phyloP scores from a whole-genome alignment of 2,797 vertebrate species.

The Cetoscarus ocellatus region DNA sequence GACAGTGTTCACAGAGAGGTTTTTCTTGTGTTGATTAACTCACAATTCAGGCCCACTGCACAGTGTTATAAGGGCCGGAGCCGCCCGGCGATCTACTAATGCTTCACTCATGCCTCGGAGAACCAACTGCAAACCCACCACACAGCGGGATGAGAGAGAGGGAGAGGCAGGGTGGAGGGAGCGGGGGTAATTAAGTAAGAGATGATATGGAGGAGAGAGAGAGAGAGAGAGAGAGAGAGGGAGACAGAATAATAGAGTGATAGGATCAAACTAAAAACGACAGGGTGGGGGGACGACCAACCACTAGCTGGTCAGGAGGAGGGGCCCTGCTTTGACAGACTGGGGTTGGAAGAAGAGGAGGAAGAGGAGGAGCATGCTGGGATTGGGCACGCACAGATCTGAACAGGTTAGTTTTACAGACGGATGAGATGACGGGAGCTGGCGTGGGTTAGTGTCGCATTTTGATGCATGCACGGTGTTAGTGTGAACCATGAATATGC shows the following conservation, averaged over 20 bases:
- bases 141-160: conserved; percentile 79
- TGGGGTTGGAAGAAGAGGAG: conserved; percentile 32
- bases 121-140: conserved; percentile 97
- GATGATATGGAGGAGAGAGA: conserved; percentile 44
- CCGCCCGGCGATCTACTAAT: conserved; percentile 99
- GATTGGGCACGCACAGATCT: conserved; percentile 46
- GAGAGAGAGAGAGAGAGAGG: conserved; percentile 1
- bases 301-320: conserved; percentile 58
- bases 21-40: conserved; percentile 84
- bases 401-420: conserved; percentile 42
- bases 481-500: conserved; percentile 57
- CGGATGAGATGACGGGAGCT: conserved; percentile 61
- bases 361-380: conserved; percentile 73
- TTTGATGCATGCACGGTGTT: conserved; percentile 69
- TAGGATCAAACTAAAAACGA: conserved; percentile 46
- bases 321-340: conserved; percentile 79
- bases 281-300: conserved; percentile 46
- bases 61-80: conserved; percentile 99
- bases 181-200: conserved; percentile 17
- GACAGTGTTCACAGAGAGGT: conserved; percentile 63
- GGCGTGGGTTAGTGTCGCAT: conserved; percentile 54
- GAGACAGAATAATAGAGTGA: conserved; percentile 7
- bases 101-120: conserved; percentile 99
- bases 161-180: conserved; percentile 40
- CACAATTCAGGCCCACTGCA: conserved; percentile 99